Base-by-base conservation (phyloP, 35 echinoderm and acorn worm genomes). In the Lytechinus pictus region DNA sequence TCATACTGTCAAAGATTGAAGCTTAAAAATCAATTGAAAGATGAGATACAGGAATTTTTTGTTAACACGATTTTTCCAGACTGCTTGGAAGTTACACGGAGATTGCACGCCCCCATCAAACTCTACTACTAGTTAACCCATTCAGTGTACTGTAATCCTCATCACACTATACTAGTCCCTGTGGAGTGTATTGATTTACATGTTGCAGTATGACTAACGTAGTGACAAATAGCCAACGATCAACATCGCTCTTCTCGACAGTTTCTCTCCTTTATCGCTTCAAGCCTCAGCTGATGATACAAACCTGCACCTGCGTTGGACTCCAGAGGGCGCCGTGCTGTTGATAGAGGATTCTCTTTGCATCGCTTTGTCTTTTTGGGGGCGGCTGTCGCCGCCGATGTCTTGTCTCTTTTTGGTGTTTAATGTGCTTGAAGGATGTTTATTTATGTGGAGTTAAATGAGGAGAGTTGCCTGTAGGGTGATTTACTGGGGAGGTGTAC, bases 381-480 rank as follows among this genome's bases (percentile, higher is more conserved):
- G 33, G 33, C 33, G 33, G 33, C 33, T 44, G 13, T 21, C 61
- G 61, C 24, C 61, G 14, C 61, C 61, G 12, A 19, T 71, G 5
- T 14, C 61, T 44, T 19, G 16, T 71, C 61, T 71, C 16, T 71
- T 19, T 71, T 71, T 71, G 61, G 61, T 71, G 61, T 71, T 71
- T 71, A 71, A 71, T 71, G 61, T 71, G 61, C 61, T 71, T 71
- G 61, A 71, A 71, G 61, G 61, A 71, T 71, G 61, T 71, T 71
- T 71, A 71, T 71, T 71, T 71, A 19, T 71, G 61, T 71, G 14
- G 61, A 71, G 61, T 71, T 71, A 71, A 71, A 71, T 71, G 61
- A 71, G 61, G 61, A 71, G 61, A 71, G 61, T 19, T 71, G 16
- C 61, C 61, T 6, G 14, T 12, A 71, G 61, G 61, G 61, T 19